A percentile compares a stretch with the other conserved stretches of the same genome.
Evolutionary conservation across 2,113 vertebrate genomes (phyloP).

Genomic region (Pluvialis apricaria): DNA sequence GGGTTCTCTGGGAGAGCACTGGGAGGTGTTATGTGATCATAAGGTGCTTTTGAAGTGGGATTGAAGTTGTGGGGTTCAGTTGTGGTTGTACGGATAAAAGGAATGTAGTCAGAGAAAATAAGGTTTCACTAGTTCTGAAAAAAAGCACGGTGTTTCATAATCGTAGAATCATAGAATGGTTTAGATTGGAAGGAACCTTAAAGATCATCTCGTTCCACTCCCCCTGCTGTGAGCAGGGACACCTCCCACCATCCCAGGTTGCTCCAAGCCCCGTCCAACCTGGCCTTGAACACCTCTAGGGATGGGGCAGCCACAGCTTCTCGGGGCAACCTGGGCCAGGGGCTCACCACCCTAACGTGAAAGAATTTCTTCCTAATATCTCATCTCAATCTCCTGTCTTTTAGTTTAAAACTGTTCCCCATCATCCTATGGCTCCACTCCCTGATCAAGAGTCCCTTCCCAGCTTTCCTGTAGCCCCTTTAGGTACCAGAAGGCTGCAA

Average conservation of each 20-base stretch:
- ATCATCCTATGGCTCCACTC: background rate
- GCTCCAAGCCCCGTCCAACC: background rate
- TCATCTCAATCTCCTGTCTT: background rate
- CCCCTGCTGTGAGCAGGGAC: background rate
- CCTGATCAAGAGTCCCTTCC: background rate
- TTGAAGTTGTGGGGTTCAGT: background rate
- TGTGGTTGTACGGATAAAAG: background rate
- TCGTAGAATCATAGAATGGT: background rate
- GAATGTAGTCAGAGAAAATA: background rate
- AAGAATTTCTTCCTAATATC: background rate
- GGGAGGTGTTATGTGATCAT: accelerated
- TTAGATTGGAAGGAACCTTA: background rate
- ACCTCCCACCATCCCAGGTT: background rate
- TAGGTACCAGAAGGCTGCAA: background rate
- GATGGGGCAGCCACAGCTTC: background rate
- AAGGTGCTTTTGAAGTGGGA: background rate
- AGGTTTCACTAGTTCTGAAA: background rate
- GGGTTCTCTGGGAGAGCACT: background rate
- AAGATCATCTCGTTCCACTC: background rate
- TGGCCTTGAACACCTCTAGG: background rate
- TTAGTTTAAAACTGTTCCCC: background rate
- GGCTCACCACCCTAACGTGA: background rate
- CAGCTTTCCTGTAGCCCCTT: background rate
- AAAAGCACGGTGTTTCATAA: background rate
- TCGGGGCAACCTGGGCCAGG: background rate